A percentile compares a stretch with the other conserved stretches of the same genome.
These are phyloP conservation scores for Cassiopea andromeda DNA, from an alignment of 30 jellyfish, hydroid and myxozoan genomes.

Conservation along the genomic window DNA sequence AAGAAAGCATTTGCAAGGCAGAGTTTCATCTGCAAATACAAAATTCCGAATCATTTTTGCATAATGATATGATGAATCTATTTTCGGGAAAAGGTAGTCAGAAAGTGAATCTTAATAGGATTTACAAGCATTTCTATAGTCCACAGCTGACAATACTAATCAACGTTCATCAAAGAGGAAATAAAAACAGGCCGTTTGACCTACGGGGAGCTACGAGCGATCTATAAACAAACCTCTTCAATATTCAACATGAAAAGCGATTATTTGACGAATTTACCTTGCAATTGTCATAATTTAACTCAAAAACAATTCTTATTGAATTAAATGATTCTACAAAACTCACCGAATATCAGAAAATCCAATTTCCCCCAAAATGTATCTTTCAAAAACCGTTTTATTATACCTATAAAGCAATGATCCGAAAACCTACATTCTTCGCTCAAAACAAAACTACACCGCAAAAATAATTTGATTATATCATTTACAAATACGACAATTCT, in stretches of 20 bases:
- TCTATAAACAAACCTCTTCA: neutral
- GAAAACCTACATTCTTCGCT: neutral
- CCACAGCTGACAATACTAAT: neutral
- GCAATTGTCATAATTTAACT: neutral
- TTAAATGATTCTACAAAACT: neutral
- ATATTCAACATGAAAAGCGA: no score
- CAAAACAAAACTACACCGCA: neutral
- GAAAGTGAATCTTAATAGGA: neutral
- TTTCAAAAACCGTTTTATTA: conserved; percentile 68
- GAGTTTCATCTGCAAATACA: no score
- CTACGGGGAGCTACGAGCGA: neutral
- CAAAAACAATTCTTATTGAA: neutral
- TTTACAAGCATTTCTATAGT: neutral
- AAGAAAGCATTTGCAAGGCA: no score
- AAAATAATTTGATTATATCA: neutral
- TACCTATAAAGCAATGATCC: conserved; percentile 20
- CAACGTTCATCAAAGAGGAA: neutral
- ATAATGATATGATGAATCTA: no score
- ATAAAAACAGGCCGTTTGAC: neutral
- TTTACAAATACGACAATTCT: neutral
- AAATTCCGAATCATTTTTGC: no score
- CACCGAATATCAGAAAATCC: conserved; percentile 73
- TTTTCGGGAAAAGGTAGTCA: neutral
- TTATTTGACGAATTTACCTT: neutral
- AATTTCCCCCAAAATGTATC: conserved; percentile 86